Conservation (phyloP, 2,113 vertebrate genomes). For the Malaclemys terrapin region DNA sequence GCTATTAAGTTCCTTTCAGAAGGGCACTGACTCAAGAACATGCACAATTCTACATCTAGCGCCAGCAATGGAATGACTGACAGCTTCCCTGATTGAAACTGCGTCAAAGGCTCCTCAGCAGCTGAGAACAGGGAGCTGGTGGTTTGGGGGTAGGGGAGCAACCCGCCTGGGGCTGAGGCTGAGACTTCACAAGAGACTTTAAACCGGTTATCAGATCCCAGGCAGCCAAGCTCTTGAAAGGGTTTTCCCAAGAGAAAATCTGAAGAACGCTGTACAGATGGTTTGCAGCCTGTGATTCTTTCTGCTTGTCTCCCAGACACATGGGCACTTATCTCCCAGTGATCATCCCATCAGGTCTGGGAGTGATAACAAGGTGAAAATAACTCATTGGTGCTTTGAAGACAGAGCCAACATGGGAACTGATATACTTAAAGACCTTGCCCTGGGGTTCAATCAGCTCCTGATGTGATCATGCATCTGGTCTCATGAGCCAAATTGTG, state of each 20-base stretch:
- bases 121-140: neutral
- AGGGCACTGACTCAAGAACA: slow-evolving; percentile 14
- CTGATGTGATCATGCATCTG: neutral
- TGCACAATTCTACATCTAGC: neutral
- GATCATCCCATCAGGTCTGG: neutral
- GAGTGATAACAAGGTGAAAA: neutral
- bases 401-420: neutral
- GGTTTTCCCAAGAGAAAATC: neutral
- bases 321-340: neutral
- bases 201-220: neutral
- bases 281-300: neutral
- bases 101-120: neutral
- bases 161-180: neutral
- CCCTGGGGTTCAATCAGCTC: neutral
- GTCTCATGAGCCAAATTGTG: neutral
- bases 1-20: slow-evolving; percentile 2
- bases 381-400: neutral
- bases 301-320: neutral
- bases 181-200: neutral
- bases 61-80: neutral
- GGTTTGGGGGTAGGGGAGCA: neutral
- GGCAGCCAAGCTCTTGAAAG: neutral
- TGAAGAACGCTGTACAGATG: neutral
- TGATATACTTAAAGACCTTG: neutral
- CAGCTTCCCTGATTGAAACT: slow-evolving; percentile 6